phyloP scores from a whole-genome alignment of 1,140 invertebrate species.

The Bicyclus anynana region DNA sequence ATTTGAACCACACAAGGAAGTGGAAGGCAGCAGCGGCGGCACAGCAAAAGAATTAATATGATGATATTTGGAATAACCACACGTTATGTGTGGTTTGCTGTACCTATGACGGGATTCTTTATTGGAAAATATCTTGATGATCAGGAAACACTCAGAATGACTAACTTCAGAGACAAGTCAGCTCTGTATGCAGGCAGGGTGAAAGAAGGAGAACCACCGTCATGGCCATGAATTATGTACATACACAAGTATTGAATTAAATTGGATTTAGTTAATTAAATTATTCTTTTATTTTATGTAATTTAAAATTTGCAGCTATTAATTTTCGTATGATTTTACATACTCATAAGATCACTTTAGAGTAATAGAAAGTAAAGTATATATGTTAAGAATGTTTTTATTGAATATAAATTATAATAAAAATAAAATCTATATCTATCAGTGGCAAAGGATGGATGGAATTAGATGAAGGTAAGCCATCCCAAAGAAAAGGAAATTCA shows the following conservation, averaged over 20 bases:
- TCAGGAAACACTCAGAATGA: conserved; percentile 83
- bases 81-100: conserved; percentile 52
- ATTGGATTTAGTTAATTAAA: too few relatives aligned
- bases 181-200: conserved; percentile 82
- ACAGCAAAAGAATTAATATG: conserved; percentile 65
- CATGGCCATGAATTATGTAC: conserved; percentile 79
- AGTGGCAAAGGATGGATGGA: too few relatives aligned
- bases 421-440: too few relatives aligned
- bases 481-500: too few relatives aligned
- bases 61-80: conserved; percentile 76
- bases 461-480: too few relatives aligned
- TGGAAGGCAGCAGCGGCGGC: conserved; percentile 82
- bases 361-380: too few relatives aligned
- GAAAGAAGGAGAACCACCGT: conserved; percentile 82
- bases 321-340: too few relatives aligned
- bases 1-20: conserved; percentile 82
- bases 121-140: conserved; percentile 82
- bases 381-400: too few relatives aligned
- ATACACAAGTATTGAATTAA: neutral
- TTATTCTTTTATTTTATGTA: too few relatives aligned
- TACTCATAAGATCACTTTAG: too few relatives aligned
- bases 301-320: too few relatives aligned
- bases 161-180: conserved; percentile 86
- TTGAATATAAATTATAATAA: too few relatives aligned
- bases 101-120: conserved; percentile 77